These are phyloP conservation scores for Brachionus rotundiformis DNA, from an alignment of 1,140 invertebrate species.

Conservation along the genomic window DNA sequence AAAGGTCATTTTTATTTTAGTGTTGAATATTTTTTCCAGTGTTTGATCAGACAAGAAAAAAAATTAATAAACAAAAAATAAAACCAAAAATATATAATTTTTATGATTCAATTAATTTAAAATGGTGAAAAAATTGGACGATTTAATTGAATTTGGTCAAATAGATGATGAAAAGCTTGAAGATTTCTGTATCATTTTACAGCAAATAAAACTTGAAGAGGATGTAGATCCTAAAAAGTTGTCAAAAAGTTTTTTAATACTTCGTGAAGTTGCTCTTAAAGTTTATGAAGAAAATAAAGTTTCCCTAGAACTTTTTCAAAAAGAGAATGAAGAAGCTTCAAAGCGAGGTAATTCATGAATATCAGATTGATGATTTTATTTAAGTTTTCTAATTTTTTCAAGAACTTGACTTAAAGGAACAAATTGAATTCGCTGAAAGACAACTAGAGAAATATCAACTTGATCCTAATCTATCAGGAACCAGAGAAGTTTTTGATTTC, in stretches of 20 bases:
- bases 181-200: not conserved
- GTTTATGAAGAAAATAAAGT: constrained; percentile 35
- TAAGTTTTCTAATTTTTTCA: not conserved
- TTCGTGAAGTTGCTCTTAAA: not conserved
- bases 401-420: constrained; percentile 40
- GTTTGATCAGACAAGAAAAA: not conserved
- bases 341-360: not conserved
- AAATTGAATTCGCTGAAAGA: constrained; percentile 33
- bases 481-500: constrained; percentile 10
- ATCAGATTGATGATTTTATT: not conserved
- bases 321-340: constrained; percentile 5
- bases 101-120: no score
- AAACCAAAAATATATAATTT: no score
- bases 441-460: constrained; percentile 25
- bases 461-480: not conserved
- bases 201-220: not conserved
- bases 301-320: not conserved
- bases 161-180: not conserved
- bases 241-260: not conserved
- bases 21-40: not conserved
- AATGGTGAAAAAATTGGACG: constrained; percentile 3
- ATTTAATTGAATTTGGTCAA: not conserved
- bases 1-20: not conserved
- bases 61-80: no score
- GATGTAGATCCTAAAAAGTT: not conserved